These are phyloP conservation scores for Danio rerio DNA, from an alignment of 2,113 vertebrate genomes.

Conservation along the genomic window GRCz12tu NC_133195.1:52809001-52809500, in stretches of 20 bases:
- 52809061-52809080: constrained; percentile 9
- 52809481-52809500: background rate
- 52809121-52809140: constrained; percentile 16
- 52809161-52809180: constrained; percentile 35
- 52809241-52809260: constrained; percentile 26
- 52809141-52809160: constrained; percentile 22
- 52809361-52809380: constrained; percentile 24
- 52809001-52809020: background rate
- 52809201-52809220: constrained; percentile 45
- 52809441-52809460: background rate
- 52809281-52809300: constrained; percentile 55
- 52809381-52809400: constrained; percentile 19
- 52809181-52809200: constrained; percentile 45
- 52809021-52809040: background rate
- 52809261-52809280: constrained; percentile 41
- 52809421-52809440: background rate
- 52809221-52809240: constrained; percentile 46
- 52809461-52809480: constrained; percentile 23
- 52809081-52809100: constrained; percentile 17
- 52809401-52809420: background rate
- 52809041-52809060: background rate
- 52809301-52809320: constrained; percentile 41
- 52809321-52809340: constrained; percentile 27
- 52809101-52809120: constrained; percentile 2
- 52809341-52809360: background rate